These are phyloP conservation scores for Nylanderia fulva DNA, from an alignment of 1,140 invertebrate species.

Conservation along the genomic window DNA sequence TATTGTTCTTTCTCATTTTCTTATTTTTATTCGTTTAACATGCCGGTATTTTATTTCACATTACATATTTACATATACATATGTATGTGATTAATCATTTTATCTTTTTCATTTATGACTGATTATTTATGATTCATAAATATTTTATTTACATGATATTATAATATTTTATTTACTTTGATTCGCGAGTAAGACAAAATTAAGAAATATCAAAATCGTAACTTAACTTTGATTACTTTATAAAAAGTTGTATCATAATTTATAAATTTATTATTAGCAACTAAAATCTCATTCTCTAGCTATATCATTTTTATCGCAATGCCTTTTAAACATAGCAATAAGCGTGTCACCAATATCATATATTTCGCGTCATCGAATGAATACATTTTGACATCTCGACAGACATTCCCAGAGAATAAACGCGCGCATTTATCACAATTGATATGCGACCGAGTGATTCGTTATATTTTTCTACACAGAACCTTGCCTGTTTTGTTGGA, in stretches of 20 bases:
- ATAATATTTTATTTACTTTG: too few species aligned
- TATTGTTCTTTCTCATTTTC: background rate
- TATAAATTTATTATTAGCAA: background rate
- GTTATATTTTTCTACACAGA: conserved; percentile 41
- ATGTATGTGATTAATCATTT: background rate
- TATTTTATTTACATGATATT: background rate
- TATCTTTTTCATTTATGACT: background rate
- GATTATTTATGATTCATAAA: background rate
- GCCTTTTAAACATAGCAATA: conserved; percentile 8
- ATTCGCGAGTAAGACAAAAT: background rate
- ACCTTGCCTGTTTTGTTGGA: conserved; percentile 25
- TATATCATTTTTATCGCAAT: background rate
- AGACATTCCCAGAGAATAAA: conserved; percentile 26
- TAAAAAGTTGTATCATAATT: background rate
- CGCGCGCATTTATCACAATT: conserved; percentile 41
- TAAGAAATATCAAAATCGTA: background rate
- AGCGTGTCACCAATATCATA: background rate
- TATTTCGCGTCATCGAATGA: background rate
- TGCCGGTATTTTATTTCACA: background rate
- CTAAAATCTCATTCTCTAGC: background rate
- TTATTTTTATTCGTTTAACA: background rate
- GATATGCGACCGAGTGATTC: conserved; percentile 36
- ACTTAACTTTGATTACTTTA: background rate
- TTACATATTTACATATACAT: background rate
- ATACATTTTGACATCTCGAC: conserved; percentile 34